Base-by-base conservation (phyloP, 2,888 invertebrate genomes). In the Exocentrus adspersus region DNA sequence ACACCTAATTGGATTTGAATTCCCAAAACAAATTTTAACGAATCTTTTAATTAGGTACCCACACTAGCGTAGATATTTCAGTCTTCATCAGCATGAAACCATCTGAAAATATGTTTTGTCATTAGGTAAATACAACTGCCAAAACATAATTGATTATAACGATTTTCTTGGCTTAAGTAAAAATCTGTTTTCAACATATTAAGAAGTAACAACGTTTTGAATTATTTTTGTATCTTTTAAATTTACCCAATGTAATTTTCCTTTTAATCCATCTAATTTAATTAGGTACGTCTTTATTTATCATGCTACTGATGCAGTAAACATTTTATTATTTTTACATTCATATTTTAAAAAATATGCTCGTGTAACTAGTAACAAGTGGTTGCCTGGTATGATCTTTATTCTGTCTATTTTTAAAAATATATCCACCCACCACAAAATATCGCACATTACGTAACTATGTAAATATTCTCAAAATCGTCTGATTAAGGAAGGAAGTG, bases 401-500 rank as follows among this genome's bases (percentile, higher is more conserved):
- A 24, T 43, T 30, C 43, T 54, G 14, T 28, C 54, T 43, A 17
- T 45, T 54, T 54, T 30, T 54, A 54, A 43, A 37, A 54, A 24
- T 28, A 48, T 30, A 28, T 45, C 54, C 43, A n/a, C 54, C 54
- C 54, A 54, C 54, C 10, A 19, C 24, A 54, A 42, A 28, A 28
- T 28, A 24, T 42, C n/a, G 17, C 30, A 30, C 43, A 28, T 54
- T 54, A 54, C 54, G 43, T 54, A 54, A 54, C 43, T 54, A 54
- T 43, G 37, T 17, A 45, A 5, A 42, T 53, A 41, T 53, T 52
- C 7, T 3, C 14, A 14, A 7, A 41, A 41, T 21, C 42, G 42
- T 42, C 42, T 5, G 10, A 37, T 37, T 12, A n/a, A n/a, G n/a
- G 12, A 37, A n/a, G 12, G 12, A 37, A 12, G 12, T 37, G 24